phyloP scores from a whole-genome alignment of 2,113 vertebrate genomes.

The Charina bottae region DNA sequence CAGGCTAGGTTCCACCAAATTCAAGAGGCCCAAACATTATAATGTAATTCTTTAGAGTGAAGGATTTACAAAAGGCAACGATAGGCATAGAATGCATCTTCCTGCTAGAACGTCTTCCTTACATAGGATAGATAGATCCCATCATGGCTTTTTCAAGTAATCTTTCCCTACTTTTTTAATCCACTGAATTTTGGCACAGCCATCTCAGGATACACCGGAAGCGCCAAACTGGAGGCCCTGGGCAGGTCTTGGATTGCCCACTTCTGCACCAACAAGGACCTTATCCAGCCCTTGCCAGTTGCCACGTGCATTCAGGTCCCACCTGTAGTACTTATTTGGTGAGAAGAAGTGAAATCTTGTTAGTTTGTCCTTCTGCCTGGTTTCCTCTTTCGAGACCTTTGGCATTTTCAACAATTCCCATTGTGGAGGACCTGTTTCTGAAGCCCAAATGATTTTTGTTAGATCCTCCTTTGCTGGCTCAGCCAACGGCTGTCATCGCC shows the following conservation, averaged over 20 bases:
- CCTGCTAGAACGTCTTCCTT: not conserved
- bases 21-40: not conserved
- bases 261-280: no score
- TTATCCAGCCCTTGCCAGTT: no score
- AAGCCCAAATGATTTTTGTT: not conserved
- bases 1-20: not conserved
- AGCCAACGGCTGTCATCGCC: no score
- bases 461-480: not conserved
- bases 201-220: no score
- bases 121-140: not conserved
- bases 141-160: not conserved
- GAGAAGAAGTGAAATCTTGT: not conserved
- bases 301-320: not conserved
- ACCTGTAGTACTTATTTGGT: not conserved
- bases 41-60: not conserved
- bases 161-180: no score
- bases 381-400: not conserved
- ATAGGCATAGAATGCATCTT: not conserved
- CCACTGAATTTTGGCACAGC: no score
- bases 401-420: not conserved
- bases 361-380: not conserved
- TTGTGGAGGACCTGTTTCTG: not conserved
- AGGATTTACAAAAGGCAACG: not conserved
- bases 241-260: no score
- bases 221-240: no score